These are phyloP conservation scores for Hipparchia sbordonii DNA, from an alignment of 2,888 invertebrate genomes.

Conservation along the genomic window DNA sequence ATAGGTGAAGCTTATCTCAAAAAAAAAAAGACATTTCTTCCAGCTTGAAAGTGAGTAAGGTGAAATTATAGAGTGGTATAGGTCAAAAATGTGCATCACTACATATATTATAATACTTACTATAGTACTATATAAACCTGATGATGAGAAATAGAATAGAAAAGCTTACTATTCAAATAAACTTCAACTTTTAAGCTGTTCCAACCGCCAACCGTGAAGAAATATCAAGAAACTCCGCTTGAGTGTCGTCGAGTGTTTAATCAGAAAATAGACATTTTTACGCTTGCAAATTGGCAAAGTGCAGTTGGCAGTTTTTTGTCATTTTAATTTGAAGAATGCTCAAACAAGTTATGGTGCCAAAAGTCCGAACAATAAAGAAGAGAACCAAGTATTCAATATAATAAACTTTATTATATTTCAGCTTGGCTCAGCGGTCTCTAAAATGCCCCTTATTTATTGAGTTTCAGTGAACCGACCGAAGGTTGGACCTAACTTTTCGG, in stretches of 20 bases:
- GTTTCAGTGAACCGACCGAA: conserved; percentile 13
- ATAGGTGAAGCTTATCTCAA: too few relatives aligned
- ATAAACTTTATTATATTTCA: conserved; percentile 16
- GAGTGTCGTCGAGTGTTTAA: neutral
- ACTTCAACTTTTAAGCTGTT: neutral
- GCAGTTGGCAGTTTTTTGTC: neutral
- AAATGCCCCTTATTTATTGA: conserved; percentile 19
- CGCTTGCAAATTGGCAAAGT: neutral
- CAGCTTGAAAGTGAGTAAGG: too few relatives aligned
- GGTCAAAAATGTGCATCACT: too few relatives aligned
- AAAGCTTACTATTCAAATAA: neutral
- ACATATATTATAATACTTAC: too few relatives aligned
- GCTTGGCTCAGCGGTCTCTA: conserved; percentile 12
- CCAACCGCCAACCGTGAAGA: too few relatives aligned
- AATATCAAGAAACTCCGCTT: neutral
- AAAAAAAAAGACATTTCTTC: too few relatives aligned
- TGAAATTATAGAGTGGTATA: too few relatives aligned
- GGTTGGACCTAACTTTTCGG: conserved; percentile 17
- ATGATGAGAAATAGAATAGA: too few relatives aligned
- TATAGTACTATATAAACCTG: too few relatives aligned
- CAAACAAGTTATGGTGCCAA: conserved; percentile 1
- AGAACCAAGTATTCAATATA: conserved; percentile 10
- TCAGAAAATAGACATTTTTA: neutral
- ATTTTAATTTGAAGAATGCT: conserved; percentile 5
- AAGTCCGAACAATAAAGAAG: neutral